Base-by-base conservation (phyloP, 2,113 vertebrate genomes). In the Phyllostomus discolor region DNA sequence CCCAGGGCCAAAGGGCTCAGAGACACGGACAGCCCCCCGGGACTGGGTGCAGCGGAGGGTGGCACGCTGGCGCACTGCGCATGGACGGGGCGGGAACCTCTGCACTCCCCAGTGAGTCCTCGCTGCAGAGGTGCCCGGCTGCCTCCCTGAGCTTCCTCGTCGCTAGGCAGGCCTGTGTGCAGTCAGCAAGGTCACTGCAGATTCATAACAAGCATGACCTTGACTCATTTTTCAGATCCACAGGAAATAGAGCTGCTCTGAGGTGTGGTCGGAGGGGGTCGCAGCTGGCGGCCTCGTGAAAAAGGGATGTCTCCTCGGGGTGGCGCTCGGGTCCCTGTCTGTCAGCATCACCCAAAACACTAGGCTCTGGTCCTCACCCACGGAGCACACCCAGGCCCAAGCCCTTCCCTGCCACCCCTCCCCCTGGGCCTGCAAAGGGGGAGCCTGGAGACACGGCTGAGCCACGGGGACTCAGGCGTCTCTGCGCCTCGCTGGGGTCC, bases 181-280 rank as follows among this genome's bases (percentile, higher is more conserved):
- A 4, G n/a, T 20, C 31, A 22, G 0, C 28, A 22, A 54, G 28
- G 67, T 17, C 16, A 8, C 75, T 17, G n/a, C 50, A 81, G 26
- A 80, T 41, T 90, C 70, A 26, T 5, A 28, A 17, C 57, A 17
- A 72, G 81, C 35, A 59, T 12, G 15, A 52, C 28, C 43, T 52
- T 11, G 0, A 10, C 28, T 50, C 10, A 59, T 31, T 73, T 33
- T 26, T 67, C 46, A 76, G 62, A 75, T n/a, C 35, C 35, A 14
- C 20, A 6, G 72, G 75, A 33, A 10, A 41, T 0, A 33, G 48
- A 76, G 48, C 26, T 0, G 3, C 7, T 1, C 4, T 1, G 6
- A 4, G 16, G 20, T n/a, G 5, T 8, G 15, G 31, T 12, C 9
- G 2, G 24, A 52, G 1, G 22, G 38, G 57, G 67, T 48, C 1